Conservation (phyloP, 2,113 vertebrate genomes). For the Podarcis muralis region DNA sequence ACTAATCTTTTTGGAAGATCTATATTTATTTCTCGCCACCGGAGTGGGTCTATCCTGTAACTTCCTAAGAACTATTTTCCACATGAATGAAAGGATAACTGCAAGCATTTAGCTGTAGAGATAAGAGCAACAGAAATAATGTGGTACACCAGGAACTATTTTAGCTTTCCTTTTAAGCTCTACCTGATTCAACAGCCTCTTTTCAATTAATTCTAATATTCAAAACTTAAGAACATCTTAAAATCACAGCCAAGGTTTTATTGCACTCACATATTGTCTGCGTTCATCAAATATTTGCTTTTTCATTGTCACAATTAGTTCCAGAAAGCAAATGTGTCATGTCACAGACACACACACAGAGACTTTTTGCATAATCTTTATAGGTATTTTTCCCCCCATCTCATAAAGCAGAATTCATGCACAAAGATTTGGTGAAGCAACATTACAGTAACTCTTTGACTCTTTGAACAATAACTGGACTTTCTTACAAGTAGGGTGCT, state of each 20-base stretch:
- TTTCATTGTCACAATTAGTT: slow-evolving; percentile 42
- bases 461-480: slow-evolving; percentile 36
- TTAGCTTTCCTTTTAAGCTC: slow-evolving; percentile 36
- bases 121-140: slow-evolving; percentile 42
- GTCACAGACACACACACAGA: background rate
- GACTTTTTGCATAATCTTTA: slow-evolving; percentile 39
- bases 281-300: slow-evolving; percentile 43
- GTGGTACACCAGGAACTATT: slow-evolving; percentile 14
- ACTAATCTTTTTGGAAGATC: slow-evolving; percentile 43
- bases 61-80: slow-evolving; percentile 48
- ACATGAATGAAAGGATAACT: slow-evolving; percentile 42
- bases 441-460: slow-evolving; percentile 16
- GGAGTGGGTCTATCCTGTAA: slow-evolving; percentile 40
- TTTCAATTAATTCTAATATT: slow-evolving; percentile 49
- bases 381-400: background rate
- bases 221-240: slow-evolving; percentile 51
- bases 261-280: slow-evolving; percentile 44
- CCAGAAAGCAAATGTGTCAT: slow-evolving; percentile 14
- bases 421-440: slow-evolving; percentile 12
- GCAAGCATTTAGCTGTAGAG: slow-evolving; percentile 34
- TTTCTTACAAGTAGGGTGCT: background rate
- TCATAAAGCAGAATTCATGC: slow-evolving; percentile 19
- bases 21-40: slow-evolving; percentile 45
- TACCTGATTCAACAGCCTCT: slow-evolving; percentile 31
- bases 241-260: slow-evolving; percentile 29